phyloP scores from a whole-genome alignment of 2,888 invertebrate species.

The Arge pagana region DNA sequence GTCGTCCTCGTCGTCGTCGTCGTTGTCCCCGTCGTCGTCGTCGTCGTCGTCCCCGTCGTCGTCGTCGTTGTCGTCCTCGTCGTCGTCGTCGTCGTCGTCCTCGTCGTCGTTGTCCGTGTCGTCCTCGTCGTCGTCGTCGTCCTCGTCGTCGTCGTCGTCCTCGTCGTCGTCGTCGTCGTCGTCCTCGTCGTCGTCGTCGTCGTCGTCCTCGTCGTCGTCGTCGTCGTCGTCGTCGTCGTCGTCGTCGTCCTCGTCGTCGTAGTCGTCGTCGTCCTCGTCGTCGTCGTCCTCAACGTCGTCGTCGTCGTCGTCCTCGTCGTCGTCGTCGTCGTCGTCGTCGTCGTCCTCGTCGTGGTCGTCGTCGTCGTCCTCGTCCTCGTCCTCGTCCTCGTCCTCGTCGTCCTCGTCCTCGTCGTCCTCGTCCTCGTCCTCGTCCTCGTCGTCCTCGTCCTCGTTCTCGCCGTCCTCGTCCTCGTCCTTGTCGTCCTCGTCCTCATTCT shows the following conservation, averaged over 20 bases:
- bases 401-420: background rate
- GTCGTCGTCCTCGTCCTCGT: background rate
- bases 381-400: background rate
- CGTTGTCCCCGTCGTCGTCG: no score
- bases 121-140: background rate
- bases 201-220: background rate
- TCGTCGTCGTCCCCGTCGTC: constrained; percentile 1
- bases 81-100: background rate
- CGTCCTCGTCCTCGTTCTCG: no score
- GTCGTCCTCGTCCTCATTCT: no score
- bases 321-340: background rate
- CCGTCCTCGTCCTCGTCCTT: no score
- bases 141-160: constrained; percentile 2
- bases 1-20: no score
- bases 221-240: background rate
- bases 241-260: background rate
- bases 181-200: constrained; percentile 1
- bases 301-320: background rate
- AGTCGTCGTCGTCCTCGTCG: no score
- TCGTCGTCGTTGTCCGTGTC: background rate
- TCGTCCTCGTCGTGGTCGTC: background rate
- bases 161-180: constrained; percentile 6
- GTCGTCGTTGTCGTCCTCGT: background rate
- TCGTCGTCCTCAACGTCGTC: no score
- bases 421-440: background rate